Evolutionary conservation across 2,888 invertebrate genomes (phyloP), one percentile per base, ranked within the genome.

Genomic region (Apamea epomidion): DNA sequence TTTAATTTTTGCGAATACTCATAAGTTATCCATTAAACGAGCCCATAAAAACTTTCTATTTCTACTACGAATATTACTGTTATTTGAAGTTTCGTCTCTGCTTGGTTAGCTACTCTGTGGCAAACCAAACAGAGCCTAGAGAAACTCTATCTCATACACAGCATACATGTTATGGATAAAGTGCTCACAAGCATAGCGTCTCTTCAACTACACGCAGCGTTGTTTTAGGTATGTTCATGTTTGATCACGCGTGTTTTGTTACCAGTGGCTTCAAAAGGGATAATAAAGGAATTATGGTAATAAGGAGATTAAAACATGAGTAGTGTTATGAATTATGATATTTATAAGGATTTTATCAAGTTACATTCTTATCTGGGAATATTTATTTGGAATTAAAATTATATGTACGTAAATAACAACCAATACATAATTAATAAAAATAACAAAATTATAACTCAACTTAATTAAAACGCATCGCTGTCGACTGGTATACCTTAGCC

Each of bases 211-310:
- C 67, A 72, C 51, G 25, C n/a, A 21, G 32, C 21, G 73, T 74
- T 79, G 68, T 87, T 83, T 64, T 69, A 72, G 62, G 45, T 48
- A 69, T 0, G 51, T 72, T 72, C 68, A n/a, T 76, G 48, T 87
- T 87, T 83, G 71, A 67, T 80, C 54, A 76, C 74, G 74, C 76
- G 74, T 78, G 76, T 76, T 76, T 54, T 62, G 51, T 76, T 76
- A 69, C 65, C 37, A 83, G 65, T 77, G 60, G 64, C 77, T 82
- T 82, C 51, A 65, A 71, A 29, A 64, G 16, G 70, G 73, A 74
- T 83, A 54, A 78, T 74, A 60, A 83, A 87, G 70, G 67, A 62
- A 87, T 74, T 80, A 67, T 78, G 51, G 32, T 70, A 67, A 7
- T 70, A 67, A 5, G 51, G 16, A 64, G 21, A 80, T 80, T 68